phyloP scores from a whole-genome alignment of 2,113 vertebrate genomes.

The Lampris incognitus region DNA sequence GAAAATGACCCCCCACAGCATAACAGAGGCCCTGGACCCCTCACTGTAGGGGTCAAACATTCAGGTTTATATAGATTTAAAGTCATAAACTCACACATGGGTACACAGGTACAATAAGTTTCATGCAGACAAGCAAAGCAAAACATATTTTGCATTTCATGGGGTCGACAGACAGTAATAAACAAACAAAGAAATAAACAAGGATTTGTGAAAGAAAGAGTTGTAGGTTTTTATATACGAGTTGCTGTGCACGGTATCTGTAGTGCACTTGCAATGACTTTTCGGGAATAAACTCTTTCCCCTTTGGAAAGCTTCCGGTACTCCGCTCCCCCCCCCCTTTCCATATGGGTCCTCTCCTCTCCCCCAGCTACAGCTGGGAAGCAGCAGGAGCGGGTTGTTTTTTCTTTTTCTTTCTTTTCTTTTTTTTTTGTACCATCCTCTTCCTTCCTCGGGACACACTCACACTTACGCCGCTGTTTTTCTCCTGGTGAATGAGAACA shows the following conservation, averaged over 20 bases:
- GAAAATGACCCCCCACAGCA: no score
- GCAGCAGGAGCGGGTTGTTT: constrained; percentile 43
- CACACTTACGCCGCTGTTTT: constrained; percentile 23
- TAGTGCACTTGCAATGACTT: not conserved
- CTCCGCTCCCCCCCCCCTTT: constrained; percentile 4
- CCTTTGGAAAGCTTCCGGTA: not conserved
- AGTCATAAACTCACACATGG: no score
- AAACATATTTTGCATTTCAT: constrained; percentile 80
- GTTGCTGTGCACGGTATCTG: not conserved
- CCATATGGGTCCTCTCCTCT: not conserved
- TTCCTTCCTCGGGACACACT: not conserved
- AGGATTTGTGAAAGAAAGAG: not conserved
- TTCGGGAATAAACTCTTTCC: not conserved
- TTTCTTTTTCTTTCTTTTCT: constrained; percentile 12
- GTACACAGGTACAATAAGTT: no score
- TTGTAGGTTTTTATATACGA: not conserved
- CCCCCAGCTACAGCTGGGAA: constrained; percentile 43
- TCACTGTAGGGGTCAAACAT: no score
- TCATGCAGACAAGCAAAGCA: constrained; percentile 48
- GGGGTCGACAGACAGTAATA: constrained; percentile 5
- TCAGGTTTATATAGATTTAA: no score
- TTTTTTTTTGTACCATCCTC: not conserved
- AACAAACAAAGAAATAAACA: constrained; percentile 81
- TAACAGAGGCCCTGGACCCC: no score
- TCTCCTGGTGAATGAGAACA: constrained; percentile 4